A percentile compares a stretch with the other conserved stretches of the same genome.
Evolutionary conservation across 2,113 vertebrate genomes (phyloP).

Genomic region (Pogona vitticeps): DNA sequence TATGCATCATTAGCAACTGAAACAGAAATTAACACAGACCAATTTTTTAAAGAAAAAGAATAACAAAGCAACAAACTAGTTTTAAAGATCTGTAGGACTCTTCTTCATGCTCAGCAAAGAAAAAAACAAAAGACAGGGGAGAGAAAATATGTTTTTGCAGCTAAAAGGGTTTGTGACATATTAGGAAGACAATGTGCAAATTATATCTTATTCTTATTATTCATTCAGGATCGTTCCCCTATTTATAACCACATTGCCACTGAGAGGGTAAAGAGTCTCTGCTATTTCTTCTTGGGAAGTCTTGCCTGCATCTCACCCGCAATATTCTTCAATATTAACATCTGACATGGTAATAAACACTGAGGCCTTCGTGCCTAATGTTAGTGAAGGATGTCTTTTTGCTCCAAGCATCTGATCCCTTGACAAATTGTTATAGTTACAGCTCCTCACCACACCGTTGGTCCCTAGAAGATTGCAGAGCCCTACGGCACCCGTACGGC

Average conservation of each 20-base stretch:
- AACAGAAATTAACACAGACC: not conserved
- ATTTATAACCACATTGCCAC: constrained; percentile 29
- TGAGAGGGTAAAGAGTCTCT: not conserved
- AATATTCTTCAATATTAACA: not conserved
- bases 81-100: not conserved
- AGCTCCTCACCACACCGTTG: constrained; percentile 21
- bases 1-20: not conserved
- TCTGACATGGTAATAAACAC: constrained; percentile 35
- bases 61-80: not conserved
- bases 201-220: no score
- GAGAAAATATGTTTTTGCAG: not conserved
- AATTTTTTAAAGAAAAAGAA: not conserved
- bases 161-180: not conserved
- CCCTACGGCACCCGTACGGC: constrained; percentile 57
- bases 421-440: constrained; percentile 59
- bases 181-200: not conserved
- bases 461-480: constrained; percentile 54
- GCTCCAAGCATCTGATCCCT: constrained; percentile 74
- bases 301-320: not conserved
- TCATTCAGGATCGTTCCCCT: no score
- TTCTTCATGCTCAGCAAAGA: no score
- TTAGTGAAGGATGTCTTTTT: constrained; percentile 56
- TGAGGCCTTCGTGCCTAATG: constrained; percentile 42
- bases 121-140: not conserved
- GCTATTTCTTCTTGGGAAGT: not conserved